These are phyloP conservation scores for Reinhardtius hippoglossoides DNA, from an alignment of 2,113 vertebrate genomes.

Conservation along the genomic window DNA sequence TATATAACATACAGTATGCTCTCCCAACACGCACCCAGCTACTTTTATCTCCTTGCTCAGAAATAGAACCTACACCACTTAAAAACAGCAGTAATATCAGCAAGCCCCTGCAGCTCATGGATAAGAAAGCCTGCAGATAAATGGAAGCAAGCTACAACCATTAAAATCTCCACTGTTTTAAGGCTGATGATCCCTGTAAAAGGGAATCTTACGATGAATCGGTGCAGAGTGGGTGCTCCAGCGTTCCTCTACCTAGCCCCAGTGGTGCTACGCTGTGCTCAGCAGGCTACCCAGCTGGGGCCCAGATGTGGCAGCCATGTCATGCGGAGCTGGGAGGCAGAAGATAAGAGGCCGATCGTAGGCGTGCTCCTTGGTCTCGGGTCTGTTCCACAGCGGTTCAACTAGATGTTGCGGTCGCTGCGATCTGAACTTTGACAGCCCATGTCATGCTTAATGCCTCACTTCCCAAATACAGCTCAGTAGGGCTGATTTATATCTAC, in stretches of 20 bases:
- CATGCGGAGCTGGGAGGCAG: constrained; percentile 72
- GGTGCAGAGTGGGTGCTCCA: constrained; percentile 44
- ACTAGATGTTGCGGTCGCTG: constrained; percentile 81
- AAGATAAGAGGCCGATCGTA: constrained; percentile 74
- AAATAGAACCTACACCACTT: constrained; percentile 67
- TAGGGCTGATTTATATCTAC: constrained; percentile 85
- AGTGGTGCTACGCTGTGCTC: constrained; percentile 57
- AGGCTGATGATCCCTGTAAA: constrained; percentile 34
- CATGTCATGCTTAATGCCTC: constrained; percentile 86
- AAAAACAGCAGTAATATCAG: constrained; percentile 59
- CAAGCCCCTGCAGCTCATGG: constrained; percentile 48
- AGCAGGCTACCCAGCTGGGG: constrained; percentile 77
- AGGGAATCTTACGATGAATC: constrained; percentile 15
- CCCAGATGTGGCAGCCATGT: constrained; percentile 84
- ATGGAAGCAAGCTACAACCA: constrained; percentile 36
- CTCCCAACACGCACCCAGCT: constrained; percentile 29
- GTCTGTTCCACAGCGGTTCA: constrained; percentile 77
- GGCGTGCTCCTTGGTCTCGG: constrained; percentile 59
- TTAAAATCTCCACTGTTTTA: constrained; percentile 36
- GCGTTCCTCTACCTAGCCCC: constrained; percentile 25
- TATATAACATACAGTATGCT: constrained; percentile 41
- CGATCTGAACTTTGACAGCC: constrained; percentile 83
- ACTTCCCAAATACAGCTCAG: constrained; percentile 85
- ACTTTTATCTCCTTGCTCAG: constrained; percentile 63
- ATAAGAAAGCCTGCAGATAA: constrained; percentile 63